Evolutionary conservation across 2,888 invertebrate genomes (phyloP), one percentile per base, ranked within the genome.

Genomic region (Penaeus monodon): DNA sequence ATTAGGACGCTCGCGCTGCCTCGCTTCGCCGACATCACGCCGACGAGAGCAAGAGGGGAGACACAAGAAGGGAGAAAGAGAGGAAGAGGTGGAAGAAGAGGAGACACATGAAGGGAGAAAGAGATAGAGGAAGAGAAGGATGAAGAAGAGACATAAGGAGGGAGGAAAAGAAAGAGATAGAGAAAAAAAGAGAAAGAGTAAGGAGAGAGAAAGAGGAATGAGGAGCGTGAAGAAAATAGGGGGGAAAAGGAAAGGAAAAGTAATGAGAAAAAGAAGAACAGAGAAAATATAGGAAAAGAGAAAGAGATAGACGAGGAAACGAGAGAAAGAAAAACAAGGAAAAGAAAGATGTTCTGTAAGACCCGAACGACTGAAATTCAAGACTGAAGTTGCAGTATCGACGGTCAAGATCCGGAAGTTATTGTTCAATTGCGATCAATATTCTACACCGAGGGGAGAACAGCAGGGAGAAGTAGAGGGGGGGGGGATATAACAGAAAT

Each of bases 1-100:
- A 78, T 84, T 84, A 84, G 84, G 49, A 70, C 78, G 73, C 73
- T 20, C 33, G 49, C 73, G 38, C 73, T 57, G 57, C 73, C 57
- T 14, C 57, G 14, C 57, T 57, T 57, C 17, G 57, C 14, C 57
- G 29, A 64, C 64, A 29, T 64, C 33, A 64, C 64, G 3, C 22
- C 78, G 27, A 14, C 17, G 74, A 74, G 27, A 74, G 33, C 38
- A 22, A 20, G 33, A 74, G 33, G 74, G 78, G 64, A 57, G 49
- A 8, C 1, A 27, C 29, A 29, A 64, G 29, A 33, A 64, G 20
- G 3, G n/a, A 64, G 7, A 27, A 12, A 33, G n/a, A 12, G 20
- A 33, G 33, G 20, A 20, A 14, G 74, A 29, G 74, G 4, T 2
- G 12, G 33, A 24, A 1, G 12, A 20, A 17, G n/a, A 27, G 64